Evolutionary conservation across 2,797 vertebrate genomes (phyloP), one percentile per base, ranked within the genome.

Genomic region (Momotus momota): DNA sequence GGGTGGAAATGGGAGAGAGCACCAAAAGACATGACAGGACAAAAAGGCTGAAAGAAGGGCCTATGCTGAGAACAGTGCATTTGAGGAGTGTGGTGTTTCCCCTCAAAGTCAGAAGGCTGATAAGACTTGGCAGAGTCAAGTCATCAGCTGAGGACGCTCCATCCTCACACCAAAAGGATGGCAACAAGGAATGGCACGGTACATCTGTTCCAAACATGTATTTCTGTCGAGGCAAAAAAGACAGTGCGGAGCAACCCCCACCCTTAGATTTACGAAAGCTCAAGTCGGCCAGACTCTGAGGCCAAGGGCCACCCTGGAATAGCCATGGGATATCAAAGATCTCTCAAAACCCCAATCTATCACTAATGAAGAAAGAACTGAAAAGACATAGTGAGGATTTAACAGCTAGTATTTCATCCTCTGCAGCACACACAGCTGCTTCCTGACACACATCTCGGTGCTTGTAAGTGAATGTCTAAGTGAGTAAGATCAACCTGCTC

Each of bases 391-490:
- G 27, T 0, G 0, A 83, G n/a, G 25, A 49, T 41, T 38, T 31
- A 18, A 66, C 35, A 80, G 35, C 26, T 64, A 61, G 20, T 10
- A 22, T 8, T 54, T 38, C 7, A 7, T 18, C 58, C 69, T 29
- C 35, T 25, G 60, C 19, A 27, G 27, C 0, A 0, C 46, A 45
- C 22, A 5, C 19, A 7, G 29, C 27, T 14, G 21, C 40, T 3
- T 35, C 17, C 12, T 35, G 52, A 17, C 49, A 45, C 26, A 9
- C 2, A 1, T 4, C 52, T 33, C 6, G 3, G 23, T 14, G 48
- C 52, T 45, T 4, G 9, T 10, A 19, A 79, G 48, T 0, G 0
- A 13, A 70, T 0, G 3, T 12, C 13, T 31, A 22, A 55, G 1
- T 3, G 12, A 48, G 26, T 2, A 16, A 16, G 0, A 85, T 6